A percentile compares a stretch with the other conserved stretches of the same genome.
Evolutionary conservation across 2,113 vertebrate species (phyloP).

Genomic region (Hydrolagus affinis): DNA sequence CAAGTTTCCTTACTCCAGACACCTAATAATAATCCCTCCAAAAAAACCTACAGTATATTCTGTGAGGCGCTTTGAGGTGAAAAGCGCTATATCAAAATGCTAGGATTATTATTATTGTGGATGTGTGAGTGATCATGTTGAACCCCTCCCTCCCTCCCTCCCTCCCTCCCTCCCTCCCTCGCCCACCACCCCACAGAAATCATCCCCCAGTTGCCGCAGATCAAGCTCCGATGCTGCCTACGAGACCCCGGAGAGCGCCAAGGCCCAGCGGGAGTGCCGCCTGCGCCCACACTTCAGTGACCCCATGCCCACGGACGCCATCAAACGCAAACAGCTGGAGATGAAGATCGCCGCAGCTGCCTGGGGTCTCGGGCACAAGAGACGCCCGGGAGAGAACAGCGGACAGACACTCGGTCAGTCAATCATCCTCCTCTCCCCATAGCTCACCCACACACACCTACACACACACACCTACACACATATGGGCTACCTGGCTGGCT

Average conservation of each 20-base stretch:
- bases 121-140: too few species aligned
- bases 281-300: slow-evolving; percentile 77
- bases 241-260: slow-evolving; percentile 63
- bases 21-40: too few species aligned
- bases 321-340: slow-evolving; percentile 81
- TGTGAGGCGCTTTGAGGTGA: too few species aligned
- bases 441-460: too few species aligned
- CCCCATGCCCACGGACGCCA: slow-evolving; percentile 72
- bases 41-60: too few species aligned
- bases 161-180: too few species aligned
- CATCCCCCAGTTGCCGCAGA: slow-evolving; percentile 61
- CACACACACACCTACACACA: too few species aligned
- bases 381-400: slow-evolving; percentile 57
- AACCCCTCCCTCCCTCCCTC: too few species aligned
- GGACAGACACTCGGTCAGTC: slow-evolving; percentile 39
- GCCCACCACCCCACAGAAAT: slow-evolving; percentile 43
- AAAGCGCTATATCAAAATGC: too few species aligned
- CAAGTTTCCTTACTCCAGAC: too few species aligned
- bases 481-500: too few species aligned
- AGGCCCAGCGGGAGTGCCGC: slow-evolving; percentile 70
- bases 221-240: slow-evolving; percentile 74
- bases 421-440: background rate
- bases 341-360: slow-evolving; percentile 76
- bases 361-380: slow-evolving; percentile 64
- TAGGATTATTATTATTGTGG: too few species aligned